Percentiles rank a stretch among this genome's conserved stretches.
Evolutionary conservation across 1,140 invertebrate species (phyloP).

Genomic region (Rhyzopertha dominica): DNA sequence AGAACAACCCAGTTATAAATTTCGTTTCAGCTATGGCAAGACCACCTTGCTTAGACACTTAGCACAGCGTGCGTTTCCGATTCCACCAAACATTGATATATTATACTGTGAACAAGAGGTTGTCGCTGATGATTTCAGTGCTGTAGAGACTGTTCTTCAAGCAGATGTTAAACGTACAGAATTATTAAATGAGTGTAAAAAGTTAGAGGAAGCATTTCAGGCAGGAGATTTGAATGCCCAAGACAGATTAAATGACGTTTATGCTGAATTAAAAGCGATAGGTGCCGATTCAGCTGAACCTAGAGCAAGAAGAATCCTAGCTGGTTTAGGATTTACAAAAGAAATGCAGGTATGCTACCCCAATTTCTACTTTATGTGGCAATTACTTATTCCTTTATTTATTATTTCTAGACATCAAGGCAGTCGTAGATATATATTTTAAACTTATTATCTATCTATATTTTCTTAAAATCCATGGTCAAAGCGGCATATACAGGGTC

Average conservation of each 20-base stretch:
- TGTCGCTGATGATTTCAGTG: conserved; percentile 83
- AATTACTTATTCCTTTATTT: too few relatives aligned
- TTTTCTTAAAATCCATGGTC: too few relatives aligned
- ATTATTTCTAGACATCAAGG: too few relatives aligned
- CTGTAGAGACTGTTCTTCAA: conserved; percentile 88
- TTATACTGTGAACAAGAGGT: conserved; percentile 99
- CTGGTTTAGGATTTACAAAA: conserved; percentile 92
- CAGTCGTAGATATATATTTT: too few relatives aligned
- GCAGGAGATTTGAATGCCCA: conserved; percentile 65
- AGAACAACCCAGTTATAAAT: too few relatives aligned
- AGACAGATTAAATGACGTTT: conserved; percentile 83
- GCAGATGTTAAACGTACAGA: conserved; percentile 85
- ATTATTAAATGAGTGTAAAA: conserved; percentile 77
- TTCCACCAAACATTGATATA: conserved; percentile 96
- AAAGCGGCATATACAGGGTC: too few relatives aligned
- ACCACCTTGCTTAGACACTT: conserved; percentile 96
- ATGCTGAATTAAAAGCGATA: conserved; percentile 92
- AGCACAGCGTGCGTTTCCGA: conserved; percentile 78
- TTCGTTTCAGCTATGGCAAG: conserved; percentile 80
- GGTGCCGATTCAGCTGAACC: conserved; percentile 96
- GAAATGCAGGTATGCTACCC: conserved; percentile 88
- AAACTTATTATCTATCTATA: too few relatives aligned
- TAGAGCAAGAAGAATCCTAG: conserved; percentile 87
- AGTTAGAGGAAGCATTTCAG: conserved; percentile 74
- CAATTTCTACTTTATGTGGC: too few relatives aligned